Evolutionary conservation across 2,113 vertebrate genomes (phyloP).

Genomic region (Platichthys stellatus): DNA sequence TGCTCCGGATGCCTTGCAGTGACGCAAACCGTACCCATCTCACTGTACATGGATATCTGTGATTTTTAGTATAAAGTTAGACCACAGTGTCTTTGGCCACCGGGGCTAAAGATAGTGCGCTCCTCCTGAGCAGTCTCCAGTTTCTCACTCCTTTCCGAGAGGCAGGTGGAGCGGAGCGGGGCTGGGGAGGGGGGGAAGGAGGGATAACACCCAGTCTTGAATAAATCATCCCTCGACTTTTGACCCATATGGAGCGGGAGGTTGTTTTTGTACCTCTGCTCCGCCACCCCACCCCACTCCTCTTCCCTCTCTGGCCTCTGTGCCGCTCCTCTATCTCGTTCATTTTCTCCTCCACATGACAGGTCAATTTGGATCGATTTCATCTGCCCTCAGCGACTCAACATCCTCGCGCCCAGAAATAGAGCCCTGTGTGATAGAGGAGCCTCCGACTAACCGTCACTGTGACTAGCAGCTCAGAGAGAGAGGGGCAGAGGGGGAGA

Average conservation of each 20-base stretch:
- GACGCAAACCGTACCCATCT: slow-evolving; percentile 53
- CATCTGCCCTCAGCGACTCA: slow-evolving; percentile 74
- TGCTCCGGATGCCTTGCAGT: slow-evolving; percentile 15
- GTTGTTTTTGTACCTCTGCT: slow-evolving; percentile 69
- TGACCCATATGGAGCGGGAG: slow-evolving; percentile 68
- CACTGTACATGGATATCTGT: slow-evolving; percentile 79
- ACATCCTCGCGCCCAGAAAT: slow-evolving; percentile 78
- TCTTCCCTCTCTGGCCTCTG: slow-evolving; percentile 37
- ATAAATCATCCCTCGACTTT: slow-evolving; percentile 73
- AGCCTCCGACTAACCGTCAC: slow-evolving; percentile 42
- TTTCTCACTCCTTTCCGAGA: slow-evolving; percentile 79
- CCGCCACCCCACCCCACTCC: not conserved
- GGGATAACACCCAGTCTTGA: slow-evolving; percentile 60
- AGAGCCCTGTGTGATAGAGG: slow-evolving; percentile 66
- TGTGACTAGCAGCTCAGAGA: slow-evolving; percentile 35
- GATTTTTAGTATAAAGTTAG: slow-evolving; percentile 82
- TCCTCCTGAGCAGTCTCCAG: slow-evolving; percentile 75
- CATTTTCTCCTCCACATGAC: slow-evolving; percentile 75
- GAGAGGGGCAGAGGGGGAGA: not conserved
- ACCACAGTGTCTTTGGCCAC: slow-evolving; percentile 74
- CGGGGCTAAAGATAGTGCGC: slow-evolving; percentile 75
- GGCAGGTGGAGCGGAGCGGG: slow-evolving; percentile 72
- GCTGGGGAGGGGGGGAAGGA: slow-evolving; percentile 15
- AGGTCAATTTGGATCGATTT: slow-evolving; percentile 79
- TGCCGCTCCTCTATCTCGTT: slow-evolving; percentile 67